Conservation (phyloP, 2,888 invertebrate species). For the Tanypteryx hageni region DNA sequence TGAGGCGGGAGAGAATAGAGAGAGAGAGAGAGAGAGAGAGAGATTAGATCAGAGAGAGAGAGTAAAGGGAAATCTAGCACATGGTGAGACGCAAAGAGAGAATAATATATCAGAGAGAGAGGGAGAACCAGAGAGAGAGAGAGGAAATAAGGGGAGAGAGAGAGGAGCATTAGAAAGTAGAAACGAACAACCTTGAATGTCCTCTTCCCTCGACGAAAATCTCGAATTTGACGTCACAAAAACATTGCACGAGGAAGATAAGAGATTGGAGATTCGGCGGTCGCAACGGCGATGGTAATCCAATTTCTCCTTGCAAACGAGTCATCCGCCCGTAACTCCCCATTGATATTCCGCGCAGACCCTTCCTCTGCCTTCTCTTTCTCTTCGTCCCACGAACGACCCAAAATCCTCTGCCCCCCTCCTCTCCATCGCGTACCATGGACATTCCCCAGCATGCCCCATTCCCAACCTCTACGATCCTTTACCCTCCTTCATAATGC, state of each 20-base stretch:
- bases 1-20: too few relatives aligned
- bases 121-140: neutral
- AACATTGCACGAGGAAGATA: neutral
- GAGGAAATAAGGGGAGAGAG: neutral
- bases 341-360: conserved; percentile 51
- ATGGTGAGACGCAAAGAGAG: neutral
- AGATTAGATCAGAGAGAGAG: neutral
- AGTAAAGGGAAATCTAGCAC: neutral
- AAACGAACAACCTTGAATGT: neutral
- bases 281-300: conserved; percentile 36
- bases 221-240: conserved; percentile 39
- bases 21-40: too few relatives aligned
- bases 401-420: neutral
- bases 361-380: neutral
- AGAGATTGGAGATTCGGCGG: conserved; percentile 54
- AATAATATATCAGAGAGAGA: neutral
- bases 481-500: neutral
- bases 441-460: conserved; percentile 26
- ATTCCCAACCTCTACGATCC: neutral
- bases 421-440: neutral
- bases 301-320: conserved; percentile 50
- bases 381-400: neutral
- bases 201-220: neutral
- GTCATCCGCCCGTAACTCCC: conserved; percentile 46
- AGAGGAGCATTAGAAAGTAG: neutral